phyloP scores from a whole-genome alignment of 2,888 invertebrate genomes.

The Anarsia innoxiella region DNA sequence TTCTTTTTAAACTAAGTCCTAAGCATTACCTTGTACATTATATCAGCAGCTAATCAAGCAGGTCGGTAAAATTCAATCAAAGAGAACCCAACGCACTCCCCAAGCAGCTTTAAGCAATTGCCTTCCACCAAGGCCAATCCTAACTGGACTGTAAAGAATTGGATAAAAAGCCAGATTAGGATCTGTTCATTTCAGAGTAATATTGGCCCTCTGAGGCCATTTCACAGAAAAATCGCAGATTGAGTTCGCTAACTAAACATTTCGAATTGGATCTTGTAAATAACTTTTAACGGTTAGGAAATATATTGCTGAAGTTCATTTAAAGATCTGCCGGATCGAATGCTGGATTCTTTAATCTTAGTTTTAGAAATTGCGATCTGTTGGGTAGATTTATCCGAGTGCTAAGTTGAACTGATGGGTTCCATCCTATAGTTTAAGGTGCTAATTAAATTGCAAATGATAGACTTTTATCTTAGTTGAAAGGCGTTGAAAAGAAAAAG shows the following conservation, averaged over 20 bases:
- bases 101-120: constrained; percentile 24
- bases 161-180: constrained; percentile 53
- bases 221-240: constrained; percentile 34
- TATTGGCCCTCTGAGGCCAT: constrained; percentile 46
- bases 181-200: constrained; percentile 54
- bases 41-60: neutral
- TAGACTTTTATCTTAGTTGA: too few species aligned
- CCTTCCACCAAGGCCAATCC: constrained; percentile 39
- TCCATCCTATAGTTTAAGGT: too few species aligned
- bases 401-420: too few species aligned
- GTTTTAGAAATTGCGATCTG: too few species aligned
- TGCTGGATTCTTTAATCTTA: too few species aligned
- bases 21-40: too few species aligned
- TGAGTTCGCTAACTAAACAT: constrained; percentile 42
- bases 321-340: too few species aligned
- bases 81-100: neutral
- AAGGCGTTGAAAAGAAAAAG: too few species aligned
- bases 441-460: too few species aligned
- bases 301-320: too few species aligned
- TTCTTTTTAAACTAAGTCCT: constrained; percentile 6
- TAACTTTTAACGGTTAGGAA: neutral
- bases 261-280: constrained; percentile 13
- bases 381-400: too few species aligned
- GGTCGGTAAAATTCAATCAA: constrained; percentile 1
- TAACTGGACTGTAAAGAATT: constrained; percentile 41